Evolutionary conservation across 2,888 invertebrate genomes (phyloP).

Genomic region (Tetragonisca angustula): DNA sequence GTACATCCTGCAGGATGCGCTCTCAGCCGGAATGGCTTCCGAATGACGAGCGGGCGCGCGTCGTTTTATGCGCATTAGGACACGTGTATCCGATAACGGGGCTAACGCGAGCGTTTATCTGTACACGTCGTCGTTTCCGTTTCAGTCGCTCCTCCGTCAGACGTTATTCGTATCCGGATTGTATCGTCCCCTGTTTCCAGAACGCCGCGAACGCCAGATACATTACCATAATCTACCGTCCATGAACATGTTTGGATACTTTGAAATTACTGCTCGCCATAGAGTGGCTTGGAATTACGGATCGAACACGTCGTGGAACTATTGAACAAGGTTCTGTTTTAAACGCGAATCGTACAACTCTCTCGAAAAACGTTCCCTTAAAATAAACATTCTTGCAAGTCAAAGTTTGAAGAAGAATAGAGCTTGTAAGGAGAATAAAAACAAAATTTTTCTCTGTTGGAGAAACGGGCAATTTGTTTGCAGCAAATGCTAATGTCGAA

Average conservation of each 20-base stretch:
- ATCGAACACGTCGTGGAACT: no score
- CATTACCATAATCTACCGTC: not conserved
- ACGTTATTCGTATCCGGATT: conserved; percentile 29
- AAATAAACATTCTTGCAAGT: no score
- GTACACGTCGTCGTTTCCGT: conserved; percentile 41
- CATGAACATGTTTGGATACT: not conserved
- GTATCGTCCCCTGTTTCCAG: conserved; percentile 25
- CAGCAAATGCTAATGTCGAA: no score
- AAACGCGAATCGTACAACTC: no score
- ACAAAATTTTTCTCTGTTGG: no score
- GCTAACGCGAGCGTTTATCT: conserved; percentile 44
- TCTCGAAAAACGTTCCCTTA: no score
- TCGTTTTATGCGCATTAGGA: conserved; percentile 63
- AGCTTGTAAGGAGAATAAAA: no score
- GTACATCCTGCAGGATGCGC: conserved; percentile 11
- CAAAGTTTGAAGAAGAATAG: no score
- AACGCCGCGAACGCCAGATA: conserved; percentile 4
- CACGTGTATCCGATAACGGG: conserved; percentile 37
- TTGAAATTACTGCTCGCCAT: not conserved
- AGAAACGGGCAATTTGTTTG: no score
- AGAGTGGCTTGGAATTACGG: no score
- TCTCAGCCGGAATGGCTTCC: conserved; percentile 44
- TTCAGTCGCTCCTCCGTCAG: conserved; percentile 7
- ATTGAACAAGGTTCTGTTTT: no score
- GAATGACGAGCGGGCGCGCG: conserved; percentile 34